These are phyloP conservation scores for Steatocranus sp. DNA, from an alignment of 2,797 vertebrate species.

Conservation along the genomic window DNA sequence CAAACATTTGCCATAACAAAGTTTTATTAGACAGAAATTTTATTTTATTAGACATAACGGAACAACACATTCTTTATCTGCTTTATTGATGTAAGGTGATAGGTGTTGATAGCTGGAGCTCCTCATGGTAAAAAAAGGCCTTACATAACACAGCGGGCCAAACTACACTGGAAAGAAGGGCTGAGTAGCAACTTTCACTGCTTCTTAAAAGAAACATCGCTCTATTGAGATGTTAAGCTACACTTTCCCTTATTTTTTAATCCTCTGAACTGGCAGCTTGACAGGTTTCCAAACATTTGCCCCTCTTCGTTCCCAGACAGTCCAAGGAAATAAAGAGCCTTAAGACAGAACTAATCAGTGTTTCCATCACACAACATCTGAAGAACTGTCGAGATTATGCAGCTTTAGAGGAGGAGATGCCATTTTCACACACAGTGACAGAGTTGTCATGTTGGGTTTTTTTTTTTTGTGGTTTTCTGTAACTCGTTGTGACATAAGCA, in stretches of 20 bases:
- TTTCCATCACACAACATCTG: background rate
- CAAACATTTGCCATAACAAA: background rate
- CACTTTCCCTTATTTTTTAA: background rate
- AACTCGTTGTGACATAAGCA: background rate
- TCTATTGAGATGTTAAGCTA: background rate
- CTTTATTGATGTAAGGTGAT: constrained; percentile 23
- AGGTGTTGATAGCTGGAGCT: constrained; percentile 26
- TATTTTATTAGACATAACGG: background rate
- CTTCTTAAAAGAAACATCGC: background rate
- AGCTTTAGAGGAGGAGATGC: background rate
- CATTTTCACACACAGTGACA: background rate
- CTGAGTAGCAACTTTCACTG: background rate
- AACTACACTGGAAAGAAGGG: background rate
- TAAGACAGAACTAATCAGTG: background rate
- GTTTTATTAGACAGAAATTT: background rate
- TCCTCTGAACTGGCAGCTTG: background rate
- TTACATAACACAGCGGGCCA: constrained; percentile 1
- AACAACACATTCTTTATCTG: background rate
- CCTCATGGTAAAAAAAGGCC: constrained; percentile 11
- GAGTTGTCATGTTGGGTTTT: accelerated
- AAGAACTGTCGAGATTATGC: background rate
- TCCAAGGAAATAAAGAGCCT: background rate
- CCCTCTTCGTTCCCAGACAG: background rate
- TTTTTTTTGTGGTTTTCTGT: background rate
- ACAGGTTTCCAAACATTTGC: background rate